These are phyloP conservation scores for Noctua pronuba DNA, from an alignment of 2,888 invertebrate species.

Conservation along the genomic window DNA sequence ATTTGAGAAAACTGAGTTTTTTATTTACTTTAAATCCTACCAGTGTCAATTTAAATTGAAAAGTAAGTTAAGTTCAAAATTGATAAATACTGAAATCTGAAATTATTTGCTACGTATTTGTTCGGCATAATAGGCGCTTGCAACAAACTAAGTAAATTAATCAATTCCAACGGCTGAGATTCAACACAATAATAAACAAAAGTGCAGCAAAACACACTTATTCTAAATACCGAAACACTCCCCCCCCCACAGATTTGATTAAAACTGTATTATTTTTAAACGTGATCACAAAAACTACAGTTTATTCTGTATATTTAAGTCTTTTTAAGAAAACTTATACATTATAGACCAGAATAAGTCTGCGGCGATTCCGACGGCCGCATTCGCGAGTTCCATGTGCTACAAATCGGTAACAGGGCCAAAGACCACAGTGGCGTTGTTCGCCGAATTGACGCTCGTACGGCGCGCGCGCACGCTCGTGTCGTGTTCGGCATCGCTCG, in stretches of 20 bases:
- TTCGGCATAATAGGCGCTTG: not conserved
- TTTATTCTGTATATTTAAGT: conserved; percentile 32
- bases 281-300: conserved; percentile 50
- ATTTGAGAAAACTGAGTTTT: not conserved
- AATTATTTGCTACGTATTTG: not conserved
- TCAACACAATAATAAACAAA: conserved; percentile 45
- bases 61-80: not conserved
- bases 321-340: conserved; percentile 70
- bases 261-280: conserved; percentile 28
- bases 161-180: conserved; percentile 63
- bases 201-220: conserved; percentile 52
- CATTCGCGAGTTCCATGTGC: conserved; percentile 79
- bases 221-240: conserved; percentile 36
- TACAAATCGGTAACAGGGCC: conserved; percentile 92
- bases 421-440: conserved; percentile 88
- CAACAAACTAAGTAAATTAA: conserved; percentile 17
- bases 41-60: not conserved
- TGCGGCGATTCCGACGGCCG: conserved; percentile 74
- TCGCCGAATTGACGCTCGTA: conserved; percentile 82
- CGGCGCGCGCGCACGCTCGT: conserved; percentile 77
- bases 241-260: not conserved
- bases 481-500: conserved; percentile 86
- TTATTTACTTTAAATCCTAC: not conserved
- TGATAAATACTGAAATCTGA: not conserved
- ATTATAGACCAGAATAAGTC: conserved; percentile 81